Evolutionary conservation across 2,797 vertebrate species (phyloP), one percentile per base, ranked within the genome.

Genomic region (Erpetoichthys calabaricus): DNA sequence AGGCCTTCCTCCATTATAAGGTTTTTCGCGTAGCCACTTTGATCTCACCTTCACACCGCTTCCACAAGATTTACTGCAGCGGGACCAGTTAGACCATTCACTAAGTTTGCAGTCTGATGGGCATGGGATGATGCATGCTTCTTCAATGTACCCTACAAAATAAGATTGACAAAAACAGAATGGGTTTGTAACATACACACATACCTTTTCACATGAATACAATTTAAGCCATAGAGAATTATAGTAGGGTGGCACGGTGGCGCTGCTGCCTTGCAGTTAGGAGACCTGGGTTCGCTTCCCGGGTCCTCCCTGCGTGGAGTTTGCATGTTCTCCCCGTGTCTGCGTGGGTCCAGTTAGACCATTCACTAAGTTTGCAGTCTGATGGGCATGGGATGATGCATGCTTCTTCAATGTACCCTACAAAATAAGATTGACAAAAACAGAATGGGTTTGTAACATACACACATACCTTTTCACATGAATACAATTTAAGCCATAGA

Each of bases 331-430:
- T n/a, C n/a, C n/a, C n/a, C n/a, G n/a, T n/a, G n/a, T n/a, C n/a
- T n/a, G n/a, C n/a, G n/a, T n/a, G 91, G 0, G 95, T 99, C 95
- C 95, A 99, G 71, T 92, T 98, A 71, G 95, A 99, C 95, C 95
- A 99, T 59, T 98, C 95, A 1, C 94, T 98, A 60, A 99, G 89
- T 59, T 99, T 99, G 72, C 95, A 98, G 76, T 99, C 95, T 0
- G 95, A 97, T 0, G 95, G 95, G 55, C 95, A 99, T 1, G 94
- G 90, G 58, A 96, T 97, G 65, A 95, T 96, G 65, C 95, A 99
- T 5, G 95, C 95, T 77, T 99, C 94, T 64, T 99, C 95, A 2
- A 99, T 99, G 60, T 99, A 94, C 41, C 94, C 95, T 99, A 68
- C 2, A 1, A 1, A 51, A 25, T 25, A 25, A 25, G 25, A 25